Evolutionary conservation across 2,113 vertebrate genomes (phyloP), one percentile per base, ranked within the genome.

Genomic region (Typhlomys cinereus): DNA sequence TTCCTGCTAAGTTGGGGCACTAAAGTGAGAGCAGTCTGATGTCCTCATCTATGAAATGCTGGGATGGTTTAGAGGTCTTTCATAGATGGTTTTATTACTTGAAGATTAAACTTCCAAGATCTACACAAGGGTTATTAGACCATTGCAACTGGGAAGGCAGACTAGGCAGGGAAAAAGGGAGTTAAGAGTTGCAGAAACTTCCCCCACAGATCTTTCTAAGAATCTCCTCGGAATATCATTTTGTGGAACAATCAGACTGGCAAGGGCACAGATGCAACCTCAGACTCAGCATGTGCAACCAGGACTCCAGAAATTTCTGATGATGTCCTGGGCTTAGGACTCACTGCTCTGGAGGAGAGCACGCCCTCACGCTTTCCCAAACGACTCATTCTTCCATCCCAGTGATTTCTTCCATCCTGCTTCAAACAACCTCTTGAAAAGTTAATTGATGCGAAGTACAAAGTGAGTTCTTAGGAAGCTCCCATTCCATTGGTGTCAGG

Each of bases 361-460:
- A 25, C 46, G 62, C 82, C 29, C 8, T 75, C 36, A 54, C 85
- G 27, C 59, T 36, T 85, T 79, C 78, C n/a, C 44, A 6, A 36
- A 2, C 14, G 44, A 84, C 50, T 64, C 59, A 20, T 52, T 44
- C 64, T 75, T 71, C 62, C 73, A 34, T 67, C 44, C 23, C 17
- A 71, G 85, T 59, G 5, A 15, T 34, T 89, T 74, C 93, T 88
- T 92, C 64, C 64, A 85, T 85, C 59, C 8, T n/a, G 18, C 50
- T 80, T 95, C 61, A 61, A 73, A 62, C 69, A 71, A 67, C 61
- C 44, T 46, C 59, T 79, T 90, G 76, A 79, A 75, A 86, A 76
- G n/a, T 89, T 79, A 92, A 62, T 70, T 70, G 79, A 84, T 67
- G 50, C 29, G 73, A 57, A 48, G 2, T 23, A 14, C 48, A 50